A percentile compares a stretch with the other conserved stretches of the same genome.
Conservation (phyloP, 2,113 vertebrate species). For the Sinocyclocheilus grahami region DNA sequence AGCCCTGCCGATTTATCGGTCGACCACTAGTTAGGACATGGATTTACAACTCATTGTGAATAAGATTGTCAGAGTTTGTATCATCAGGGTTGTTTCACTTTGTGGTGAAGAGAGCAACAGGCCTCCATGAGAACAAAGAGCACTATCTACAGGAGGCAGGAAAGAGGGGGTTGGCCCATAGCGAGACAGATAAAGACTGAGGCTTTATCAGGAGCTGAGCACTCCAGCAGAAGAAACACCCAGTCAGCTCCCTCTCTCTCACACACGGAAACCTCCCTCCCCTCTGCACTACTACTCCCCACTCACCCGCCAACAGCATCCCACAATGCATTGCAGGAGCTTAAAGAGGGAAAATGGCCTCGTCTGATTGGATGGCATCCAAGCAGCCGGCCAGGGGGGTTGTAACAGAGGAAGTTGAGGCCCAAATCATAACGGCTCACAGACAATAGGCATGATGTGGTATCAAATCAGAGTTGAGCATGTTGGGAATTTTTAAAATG, state of each 20-base stretch:
- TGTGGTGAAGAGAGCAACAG: slow-evolving; percentile 24
- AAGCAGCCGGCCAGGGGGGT: slow-evolving; percentile 12
- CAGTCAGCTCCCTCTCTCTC: slow-evolving; percentile 53
- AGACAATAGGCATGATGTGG: slow-evolving; percentile 26
- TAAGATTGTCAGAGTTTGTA: neutral
- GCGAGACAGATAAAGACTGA: slow-evolving; percentile 63
- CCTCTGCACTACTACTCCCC: slow-evolving; percentile 9
- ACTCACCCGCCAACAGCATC: slow-evolving; percentile 46
- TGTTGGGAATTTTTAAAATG: slow-evolving; percentile 27
- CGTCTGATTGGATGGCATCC: slow-evolving; percentile 26
- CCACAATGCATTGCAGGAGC: slow-evolving; percentile 33
- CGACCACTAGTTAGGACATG: neutral
- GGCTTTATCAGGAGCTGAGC: slow-evolving; percentile 69
- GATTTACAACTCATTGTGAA: neutral
- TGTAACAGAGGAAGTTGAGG: slow-evolving; percentile 41
- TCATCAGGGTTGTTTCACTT: slow-evolving; percentile 29
- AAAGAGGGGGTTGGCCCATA: slow-evolving; percentile 59
- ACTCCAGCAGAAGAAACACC: slow-evolving; percentile 69
- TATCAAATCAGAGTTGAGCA: slow-evolving; percentile 32
- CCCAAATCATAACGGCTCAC: slow-evolving; percentile 12
- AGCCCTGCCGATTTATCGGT: neutral
- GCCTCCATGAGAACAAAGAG: slow-evolving; percentile 55
- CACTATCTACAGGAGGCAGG: slow-evolving; percentile 68
- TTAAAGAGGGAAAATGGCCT: slow-evolving; percentile 9
- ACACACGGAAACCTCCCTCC: slow-evolving; percentile 35